Base-by-base conservation (phyloP, 2,888 invertebrate genomes). In the Drosophila hamatofila region DNA sequence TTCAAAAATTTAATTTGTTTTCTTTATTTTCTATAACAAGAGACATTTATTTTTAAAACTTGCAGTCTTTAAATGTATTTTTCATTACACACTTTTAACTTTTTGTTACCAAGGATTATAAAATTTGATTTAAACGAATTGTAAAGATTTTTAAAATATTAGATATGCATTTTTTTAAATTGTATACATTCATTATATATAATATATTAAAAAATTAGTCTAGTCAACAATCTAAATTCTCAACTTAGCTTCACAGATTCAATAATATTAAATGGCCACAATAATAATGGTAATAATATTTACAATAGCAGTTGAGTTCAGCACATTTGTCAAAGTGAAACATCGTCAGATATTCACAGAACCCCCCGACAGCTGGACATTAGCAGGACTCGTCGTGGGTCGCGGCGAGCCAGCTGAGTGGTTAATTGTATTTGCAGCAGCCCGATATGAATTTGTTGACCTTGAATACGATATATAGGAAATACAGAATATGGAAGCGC, bases 371-470 rank as follows among this genome's bases (percentile, higher is more conserved):
- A 52, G 71, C 80, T 75, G 75, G 41, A 44, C 37, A 16, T 46
- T 42, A 37, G 57, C 16, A 35, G 35, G 49, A 37, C n/a, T n/a
- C n/a, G 21, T 21, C 33, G 66, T 41, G 67, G 21, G 37, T 14
- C 23, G 61, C 11, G 18, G 9, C 11, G 11, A 11, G 68, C 21
- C 54, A 58, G 75, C 70, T 70, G 75, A 70, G 64, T 75, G 42
- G 68, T 69, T 65, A 72, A 78, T 72, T 62, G 62, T 49, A 39
- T 42, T 46, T 63, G 51, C 39, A 62, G 59, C 37, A 57, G 58
- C 63, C 44, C 60, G 46, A 49, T 58, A 59, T 57, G 79, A 70
- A 48, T 52, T 58, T 37, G 25, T 73, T 49, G 49, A 49, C 49
- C 49, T 49, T 49, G 49, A 49, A 49, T 30, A 2, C 49, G 49